Base-by-base conservation (phyloP, 1,140 invertebrate genomes). In the Rhynchophorus ferrugineus region DNA sequence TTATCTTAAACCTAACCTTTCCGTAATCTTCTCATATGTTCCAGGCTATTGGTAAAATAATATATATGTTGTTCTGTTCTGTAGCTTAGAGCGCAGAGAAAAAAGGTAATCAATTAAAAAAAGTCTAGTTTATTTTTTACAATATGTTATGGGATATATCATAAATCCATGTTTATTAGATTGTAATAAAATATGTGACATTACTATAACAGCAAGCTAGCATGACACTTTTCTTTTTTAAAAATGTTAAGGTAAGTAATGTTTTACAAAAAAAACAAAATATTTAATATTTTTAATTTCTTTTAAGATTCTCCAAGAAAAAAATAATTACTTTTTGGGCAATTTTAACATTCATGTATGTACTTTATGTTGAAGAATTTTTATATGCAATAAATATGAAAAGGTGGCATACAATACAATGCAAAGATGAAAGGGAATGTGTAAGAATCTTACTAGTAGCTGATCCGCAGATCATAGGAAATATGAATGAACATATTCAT, bases 381-480 rank as follows among this genome's bases (percentile, higher is more conserved):
- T 36, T 44, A 19, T 63, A 64, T 42, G 39, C 56, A 19, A 21
- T 54, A 14, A 60, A 63, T 29, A 54, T 42, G 16, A 19, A 24
- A 1, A 46, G 39, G 38, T 85, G 81, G 82, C 62, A 71, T 8
- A 52, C 64, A 3, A 59, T 77, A 46, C 61, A 75, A 22, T 83
- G 81, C 58, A 60, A 66, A 24, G 58, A 70, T 44, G 58, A 71
- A 22, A 60, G 66, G 1, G 73, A 77, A 38, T 87, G 85, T 63
- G 78, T 80, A 1, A 79, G 78, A 54, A 73, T 95, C 24, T 69
- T 96, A 16, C 73, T 95, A 19, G 85, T 94, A 35, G 88, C 90
- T n/a, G 93, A 96, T 73, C 91, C 92, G 17, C 93, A 95, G 71
- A 83, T 95, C 55, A 78, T 91, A 57, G 92, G 90, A 1, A 78